Conservation (phyloP, 2,113 vertebrate genomes). For the Perognathus longimembris region DNA sequence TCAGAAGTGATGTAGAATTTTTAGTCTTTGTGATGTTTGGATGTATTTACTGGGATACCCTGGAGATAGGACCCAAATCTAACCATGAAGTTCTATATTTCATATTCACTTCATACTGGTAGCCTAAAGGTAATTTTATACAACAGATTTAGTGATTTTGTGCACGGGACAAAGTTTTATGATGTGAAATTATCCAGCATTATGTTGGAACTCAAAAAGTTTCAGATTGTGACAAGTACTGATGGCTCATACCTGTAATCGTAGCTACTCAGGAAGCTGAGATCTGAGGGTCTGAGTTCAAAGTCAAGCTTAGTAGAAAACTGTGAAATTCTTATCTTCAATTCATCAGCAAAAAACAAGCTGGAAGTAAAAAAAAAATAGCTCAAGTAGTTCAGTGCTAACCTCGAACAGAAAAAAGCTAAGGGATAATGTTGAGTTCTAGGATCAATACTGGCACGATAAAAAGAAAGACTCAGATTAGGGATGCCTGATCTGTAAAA, state of each 20-base stretch:
- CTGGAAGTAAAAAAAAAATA: too few species aligned
- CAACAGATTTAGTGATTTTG: background rate
- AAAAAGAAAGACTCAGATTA: background rate
- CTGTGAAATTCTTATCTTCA: too few species aligned
- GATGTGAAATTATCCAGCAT: background rate
- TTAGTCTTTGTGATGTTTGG: background rate
- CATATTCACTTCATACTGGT: background rate
- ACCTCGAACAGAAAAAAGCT: too few species aligned
- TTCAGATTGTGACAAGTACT: background rate
- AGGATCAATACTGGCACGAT: too few species aligned
- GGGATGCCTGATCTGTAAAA: background rate
- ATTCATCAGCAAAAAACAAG: too few species aligned
- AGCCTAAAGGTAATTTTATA: background rate
- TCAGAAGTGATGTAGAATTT: background rate
- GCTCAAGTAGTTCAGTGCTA: too few species aligned
- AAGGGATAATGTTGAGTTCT: too few species aligned
- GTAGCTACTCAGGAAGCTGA: too few species aligned
- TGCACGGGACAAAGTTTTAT: background rate
- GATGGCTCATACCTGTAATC: too few species aligned
- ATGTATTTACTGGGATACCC: background rate
- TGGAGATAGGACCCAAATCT: background rate
- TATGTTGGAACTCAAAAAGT: background rate
- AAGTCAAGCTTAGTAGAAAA: too few species aligned
- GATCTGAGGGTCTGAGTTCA: too few species aligned
- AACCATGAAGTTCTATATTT: background rate